A percentile compares a stretch with the other conserved stretches of the same genome.
phyloP scores from a whole-genome alignment of 2,888 invertebrate species.

The Drosophila sordidula region DNA sequence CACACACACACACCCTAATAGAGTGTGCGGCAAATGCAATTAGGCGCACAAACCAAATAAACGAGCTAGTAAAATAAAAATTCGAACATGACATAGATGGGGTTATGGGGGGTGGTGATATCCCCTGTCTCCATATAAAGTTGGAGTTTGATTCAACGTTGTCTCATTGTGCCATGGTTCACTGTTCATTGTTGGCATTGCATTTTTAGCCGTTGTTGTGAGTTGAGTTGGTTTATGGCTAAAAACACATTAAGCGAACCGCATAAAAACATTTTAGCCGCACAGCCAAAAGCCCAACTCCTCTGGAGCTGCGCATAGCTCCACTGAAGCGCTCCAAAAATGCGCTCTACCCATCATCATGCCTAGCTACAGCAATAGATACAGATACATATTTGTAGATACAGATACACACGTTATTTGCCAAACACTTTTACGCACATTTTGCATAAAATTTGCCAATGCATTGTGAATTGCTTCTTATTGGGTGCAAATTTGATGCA shows the following conservation, averaged over 20 bases:
- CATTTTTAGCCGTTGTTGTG: slow-evolving; percentile 49
- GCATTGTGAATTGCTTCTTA: slow-evolving; percentile 68
- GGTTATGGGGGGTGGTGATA: not conserved
- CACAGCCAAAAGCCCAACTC: slow-evolving; percentile 31
- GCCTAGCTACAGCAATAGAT: slow-evolving; percentile 11
- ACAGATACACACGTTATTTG: slow-evolving; percentile 53
- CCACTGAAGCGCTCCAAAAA: slow-evolving; percentile 60
- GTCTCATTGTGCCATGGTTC: slow-evolving; percentile 34
- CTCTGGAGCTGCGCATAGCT: slow-evolving; percentile 12
- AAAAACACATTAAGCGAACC: slow-evolving; percentile 81
- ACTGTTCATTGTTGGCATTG: slow-evolving; percentile 37
- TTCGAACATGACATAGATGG: not conserved
- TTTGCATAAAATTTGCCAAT: slow-evolving; percentile 77
- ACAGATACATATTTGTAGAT: slow-evolving; percentile 22
- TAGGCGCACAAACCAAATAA: slow-evolving; percentile 72
- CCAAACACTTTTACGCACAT: slow-evolving; percentile 75
- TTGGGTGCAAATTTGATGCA: slow-evolving; percentile 72
- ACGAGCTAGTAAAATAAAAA: slow-evolving; percentile 41
- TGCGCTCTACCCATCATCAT: slow-evolving; percentile 34
- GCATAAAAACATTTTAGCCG: slow-evolving; percentile 76
- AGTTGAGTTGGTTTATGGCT: slow-evolving; percentile 71
- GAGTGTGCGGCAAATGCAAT: slow-evolving; percentile 66
- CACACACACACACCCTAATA: slow-evolving; percentile 22
- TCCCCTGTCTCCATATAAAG: not conserved
- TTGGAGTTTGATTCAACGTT: slow-evolving; percentile 29